Conservation (phyloP, 2,113 vertebrate species). For the Passer domesticus region DNA sequence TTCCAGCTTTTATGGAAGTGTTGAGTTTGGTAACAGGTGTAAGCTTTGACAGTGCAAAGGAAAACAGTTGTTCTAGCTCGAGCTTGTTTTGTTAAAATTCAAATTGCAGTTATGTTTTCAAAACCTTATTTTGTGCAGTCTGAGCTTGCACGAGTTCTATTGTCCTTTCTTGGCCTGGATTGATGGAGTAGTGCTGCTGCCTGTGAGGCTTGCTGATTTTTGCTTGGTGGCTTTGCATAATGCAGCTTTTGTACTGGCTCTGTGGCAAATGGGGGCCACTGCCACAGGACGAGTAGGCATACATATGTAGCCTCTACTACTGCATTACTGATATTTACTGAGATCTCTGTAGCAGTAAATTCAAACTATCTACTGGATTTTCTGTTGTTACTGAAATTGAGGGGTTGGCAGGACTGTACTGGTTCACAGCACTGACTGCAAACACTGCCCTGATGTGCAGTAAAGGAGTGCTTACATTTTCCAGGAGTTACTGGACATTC, state of each 20-base stretch:
- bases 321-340: background rate
- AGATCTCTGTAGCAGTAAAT: background rate
- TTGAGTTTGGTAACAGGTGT: background rate
- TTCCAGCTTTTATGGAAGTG: background rate
- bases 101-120: background rate
- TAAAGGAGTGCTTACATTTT: background rate
- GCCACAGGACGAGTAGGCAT: background rate
- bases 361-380: background rate
- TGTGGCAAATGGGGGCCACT: background rate
- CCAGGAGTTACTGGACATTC: background rate
- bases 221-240: background rate
- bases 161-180: background rate
- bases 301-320: background rate
- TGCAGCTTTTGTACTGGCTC: background rate
- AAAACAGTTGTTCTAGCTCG: background rate
- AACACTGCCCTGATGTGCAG: background rate
- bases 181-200: background rate
- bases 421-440: background rate
- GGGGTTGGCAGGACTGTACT: background rate
- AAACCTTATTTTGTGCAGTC: background rate
- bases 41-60: background rate
- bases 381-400: background rate
- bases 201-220: background rate
- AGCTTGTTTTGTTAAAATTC: background rate
- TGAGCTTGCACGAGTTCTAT: rapidly evolving